These are phyloP conservation scores for Platichthys flesus DNA, from an alignment of 2,113 vertebrate species.

Conservation along the genomic window DNA sequence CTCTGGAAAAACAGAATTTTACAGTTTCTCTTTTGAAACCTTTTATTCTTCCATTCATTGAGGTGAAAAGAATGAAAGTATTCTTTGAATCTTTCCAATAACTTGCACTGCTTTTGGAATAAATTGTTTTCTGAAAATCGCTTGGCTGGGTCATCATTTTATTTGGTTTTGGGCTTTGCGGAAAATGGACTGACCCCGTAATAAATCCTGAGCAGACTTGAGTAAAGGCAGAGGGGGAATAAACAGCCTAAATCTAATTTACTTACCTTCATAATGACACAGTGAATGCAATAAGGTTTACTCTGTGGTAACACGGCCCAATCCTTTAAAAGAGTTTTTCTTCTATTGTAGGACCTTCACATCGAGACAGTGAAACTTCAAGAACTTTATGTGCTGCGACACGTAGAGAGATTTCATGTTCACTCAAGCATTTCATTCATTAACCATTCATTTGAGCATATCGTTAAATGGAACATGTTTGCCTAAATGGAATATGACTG, in stretches of 20 bases:
- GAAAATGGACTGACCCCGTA: slow-evolving; percentile 28
- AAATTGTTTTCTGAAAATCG: slow-evolving; percentile 7
- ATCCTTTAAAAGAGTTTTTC: not conserved
- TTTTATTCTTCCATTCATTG: slow-evolving; percentile 9
- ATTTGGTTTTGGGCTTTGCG: slow-evolving; percentile 29
- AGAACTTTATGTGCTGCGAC: not conserved
- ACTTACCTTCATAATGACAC: slow-evolving; percentile 9
- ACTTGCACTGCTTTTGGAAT: slow-evolving; percentile 1
- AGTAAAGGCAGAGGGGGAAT: slow-evolving; percentile 22
- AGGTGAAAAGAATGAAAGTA: not conserved
- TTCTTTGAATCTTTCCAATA: slow-evolving; percentile 13
- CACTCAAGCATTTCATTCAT: slow-evolving; percentile 40
- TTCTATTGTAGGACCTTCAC: not conserved
- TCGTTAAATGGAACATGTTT: slow-evolving; percentile 59
- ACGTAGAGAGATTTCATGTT: slow-evolving; percentile 9
- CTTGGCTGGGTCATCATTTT: slow-evolving; percentile 15
- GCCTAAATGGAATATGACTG: slow-evolving; percentile 64
- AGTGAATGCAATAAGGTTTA: slow-evolving; percentile 23
- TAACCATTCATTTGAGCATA: slow-evolving; percentile 60
- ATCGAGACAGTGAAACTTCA: not conserved
- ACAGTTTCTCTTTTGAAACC: slow-evolving; percentile 1
- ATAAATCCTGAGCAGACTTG: slow-evolving; percentile 5
- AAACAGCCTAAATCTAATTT: slow-evolving; percentile 35
- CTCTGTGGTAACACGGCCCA: slow-evolving; percentile 3
- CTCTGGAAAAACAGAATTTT: not conserved